These are phyloP conservation scores for Ctenodactylus gundi DNA, from an alignment of 2,113 vertebrate genomes.

Conservation along the genomic window DNA sequence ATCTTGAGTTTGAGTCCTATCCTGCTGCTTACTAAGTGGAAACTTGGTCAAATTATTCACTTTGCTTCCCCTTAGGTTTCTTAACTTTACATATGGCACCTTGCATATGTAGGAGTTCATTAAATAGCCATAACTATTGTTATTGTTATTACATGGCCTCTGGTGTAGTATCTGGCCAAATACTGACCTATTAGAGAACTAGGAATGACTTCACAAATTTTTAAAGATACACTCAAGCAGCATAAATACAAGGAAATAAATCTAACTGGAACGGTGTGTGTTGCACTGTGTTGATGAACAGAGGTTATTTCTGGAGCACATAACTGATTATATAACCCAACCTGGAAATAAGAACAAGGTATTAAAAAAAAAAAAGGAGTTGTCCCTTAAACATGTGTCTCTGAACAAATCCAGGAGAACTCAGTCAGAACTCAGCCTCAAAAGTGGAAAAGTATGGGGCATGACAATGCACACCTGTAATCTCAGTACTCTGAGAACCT, in stretches of 20 bases:
- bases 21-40: not conserved
- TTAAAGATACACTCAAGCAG: slow-evolving; percentile 24
- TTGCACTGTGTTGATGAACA: not conserved
- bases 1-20: not conserved
- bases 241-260: not conserved
- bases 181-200: not conserved
- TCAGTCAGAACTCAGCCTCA: slow-evolving; percentile 20
- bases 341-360: slow-evolving; percentile 28
- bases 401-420: slow-evolving; percentile 3
- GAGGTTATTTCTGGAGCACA: not conserved
- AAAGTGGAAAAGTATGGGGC: not conserved
- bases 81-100: slow-evolving; percentile 3
- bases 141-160: not conserved
- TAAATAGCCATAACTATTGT: not conserved
- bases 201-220: not conserved
- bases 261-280: not conserved
- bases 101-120: not conserved
- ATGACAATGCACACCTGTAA: no score
- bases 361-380: slow-evolving; percentile 52
- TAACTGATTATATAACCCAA: slow-evolving; percentile 29
- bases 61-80: not conserved
- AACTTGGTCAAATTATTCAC: not conserved
- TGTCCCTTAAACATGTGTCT: not conserved
- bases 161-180: not conserved
- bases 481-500: no score